A percentile compares a stretch with the other conserved stretches of the same genome.
Evolutionary conservation across 2,797 vertebrate species (phyloP).

Genomic region (Philypnodon macrostomus): DNA sequence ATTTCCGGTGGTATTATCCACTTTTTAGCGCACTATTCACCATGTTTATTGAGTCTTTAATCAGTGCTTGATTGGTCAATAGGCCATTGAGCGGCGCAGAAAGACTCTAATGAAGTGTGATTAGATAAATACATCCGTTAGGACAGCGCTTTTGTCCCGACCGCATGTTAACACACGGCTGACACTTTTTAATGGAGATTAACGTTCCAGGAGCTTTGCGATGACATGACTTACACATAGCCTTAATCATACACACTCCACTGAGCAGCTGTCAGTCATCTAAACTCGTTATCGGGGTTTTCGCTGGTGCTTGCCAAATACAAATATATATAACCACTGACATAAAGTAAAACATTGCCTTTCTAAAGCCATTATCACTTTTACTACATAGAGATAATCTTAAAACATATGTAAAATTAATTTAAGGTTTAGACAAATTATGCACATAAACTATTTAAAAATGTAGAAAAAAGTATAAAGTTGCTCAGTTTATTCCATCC

Average conservation of each 20-base stretch:
- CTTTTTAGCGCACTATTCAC: not conserved
- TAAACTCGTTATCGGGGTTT: not conserved
- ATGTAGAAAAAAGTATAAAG: too few species aligned
- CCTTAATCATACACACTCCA: not conserved
- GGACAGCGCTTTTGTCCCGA: conserved; percentile 57
- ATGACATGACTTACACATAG: conserved; percentile 2
- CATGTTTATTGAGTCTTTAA: conserved; percentile 47
- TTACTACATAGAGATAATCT: too few species aligned
- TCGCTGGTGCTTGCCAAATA: not conserved
- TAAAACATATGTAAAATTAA: too few species aligned
- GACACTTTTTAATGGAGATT: conserved; percentile 28
- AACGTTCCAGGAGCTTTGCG: conserved; percentile 20
- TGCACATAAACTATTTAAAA: too few species aligned
- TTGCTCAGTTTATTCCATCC: too few species aligned
- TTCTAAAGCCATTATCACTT: too few species aligned
- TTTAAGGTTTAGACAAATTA: too few species aligned
- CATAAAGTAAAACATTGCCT: too few species aligned
- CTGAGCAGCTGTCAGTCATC: conserved; percentile 5
- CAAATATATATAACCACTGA: too few species aligned
- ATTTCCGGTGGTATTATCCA: conserved; percentile 12
- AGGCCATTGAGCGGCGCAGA: conserved; percentile 40
- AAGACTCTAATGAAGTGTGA: conserved; percentile 55
- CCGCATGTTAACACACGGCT: conserved; percentile 43
- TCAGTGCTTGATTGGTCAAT: conserved; percentile 60
- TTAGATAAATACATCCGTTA: conserved; percentile 62